A percentile compares a stretch with the other conserved stretches of the same genome.
Evolutionary conservation across 2,113 vertebrate species (phyloP).

Genomic region (Brachyistius frenatus): DNA sequence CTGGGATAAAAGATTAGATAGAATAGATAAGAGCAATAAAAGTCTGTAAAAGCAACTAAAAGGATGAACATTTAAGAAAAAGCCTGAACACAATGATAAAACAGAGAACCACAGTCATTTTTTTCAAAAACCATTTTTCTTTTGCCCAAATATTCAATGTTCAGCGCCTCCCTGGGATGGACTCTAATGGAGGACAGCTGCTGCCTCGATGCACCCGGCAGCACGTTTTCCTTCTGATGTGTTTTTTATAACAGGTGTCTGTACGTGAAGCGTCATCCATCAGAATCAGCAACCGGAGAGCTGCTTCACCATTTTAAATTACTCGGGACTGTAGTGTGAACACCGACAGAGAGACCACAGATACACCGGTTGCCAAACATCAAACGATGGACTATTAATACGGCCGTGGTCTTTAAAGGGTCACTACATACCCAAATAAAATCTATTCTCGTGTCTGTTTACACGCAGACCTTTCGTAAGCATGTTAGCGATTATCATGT

Average conservation of each 20-base stretch:
- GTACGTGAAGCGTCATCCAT: neutral
- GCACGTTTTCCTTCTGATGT: constrained; percentile 1
- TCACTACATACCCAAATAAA: constrained; percentile 4
- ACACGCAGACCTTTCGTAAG: constrained; percentile 25
- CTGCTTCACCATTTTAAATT: neutral
- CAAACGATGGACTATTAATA: constrained; percentile 16
- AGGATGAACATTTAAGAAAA: too few species aligned
- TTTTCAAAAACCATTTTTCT: too few species aligned
- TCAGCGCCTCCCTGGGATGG: neutral
- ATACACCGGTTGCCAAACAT: neutral
- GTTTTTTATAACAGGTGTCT: constrained; percentile 30
- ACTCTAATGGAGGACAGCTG: constrained; percentile 22
- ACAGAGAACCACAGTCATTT: too few species aligned
- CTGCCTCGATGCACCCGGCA: neutral
- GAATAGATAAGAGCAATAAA: too few species aligned
- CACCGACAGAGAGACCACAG: neutral
- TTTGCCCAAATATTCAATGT: too few species aligned
- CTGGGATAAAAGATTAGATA: too few species aligned
- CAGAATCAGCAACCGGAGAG: neutral
- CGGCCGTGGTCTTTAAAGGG: neutral
- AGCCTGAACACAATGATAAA: too few species aligned
- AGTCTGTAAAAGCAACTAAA: too few species aligned
- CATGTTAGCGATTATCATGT: neutral
- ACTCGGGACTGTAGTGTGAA: neutral
- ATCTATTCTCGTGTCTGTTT: constrained; percentile 20